phyloP scores from a whole-genome alignment of 2,888 invertebrate species.

The Coenonympha glycerion region DNA sequence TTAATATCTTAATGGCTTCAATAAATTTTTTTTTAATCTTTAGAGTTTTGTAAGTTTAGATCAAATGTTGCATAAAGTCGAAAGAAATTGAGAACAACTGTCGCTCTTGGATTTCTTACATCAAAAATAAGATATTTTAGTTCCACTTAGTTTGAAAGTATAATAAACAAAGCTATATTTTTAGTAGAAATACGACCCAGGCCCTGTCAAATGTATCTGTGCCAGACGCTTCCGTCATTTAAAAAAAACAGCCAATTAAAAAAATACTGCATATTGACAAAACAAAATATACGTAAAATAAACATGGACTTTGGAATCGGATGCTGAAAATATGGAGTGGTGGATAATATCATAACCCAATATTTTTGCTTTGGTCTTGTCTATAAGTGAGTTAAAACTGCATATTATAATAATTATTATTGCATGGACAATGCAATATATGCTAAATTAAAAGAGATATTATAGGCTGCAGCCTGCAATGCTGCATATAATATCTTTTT shows the following conservation, averaged over 20 bases:
- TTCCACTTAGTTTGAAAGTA: background rate
- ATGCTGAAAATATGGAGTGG: background rate
- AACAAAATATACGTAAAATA: background rate
- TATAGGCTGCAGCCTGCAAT: too few relatives aligned
- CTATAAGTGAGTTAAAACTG: too few relatives aligned
- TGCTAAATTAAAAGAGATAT: too few relatives aligned
- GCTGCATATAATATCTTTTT: too few relatives aligned
- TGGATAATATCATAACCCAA: too few relatives aligned
- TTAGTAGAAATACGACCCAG: slow-evolving; percentile 2
- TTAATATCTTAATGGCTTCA: too few relatives aligned
- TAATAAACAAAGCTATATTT: slow-evolving; percentile 4
- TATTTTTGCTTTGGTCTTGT: too few relatives aligned
- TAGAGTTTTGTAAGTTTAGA: background rate
- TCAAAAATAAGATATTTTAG: slow-evolving; percentile 2
- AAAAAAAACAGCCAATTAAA: slow-evolving; percentile 1
- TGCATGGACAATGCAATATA: too few relatives aligned
- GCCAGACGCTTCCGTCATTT: slow-evolving; percentile 1
- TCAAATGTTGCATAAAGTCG: background rate
- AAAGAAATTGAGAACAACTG: background rate
- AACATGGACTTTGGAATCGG: background rate
- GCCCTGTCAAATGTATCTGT: background rate
- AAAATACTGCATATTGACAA: background rate
- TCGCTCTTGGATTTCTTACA: too few relatives aligned
- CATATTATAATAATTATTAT: too few relatives aligned
- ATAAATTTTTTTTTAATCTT: background rate